Conservation (phyloP, 2,797 vertebrate species). For the Acomys russatus region DNA sequence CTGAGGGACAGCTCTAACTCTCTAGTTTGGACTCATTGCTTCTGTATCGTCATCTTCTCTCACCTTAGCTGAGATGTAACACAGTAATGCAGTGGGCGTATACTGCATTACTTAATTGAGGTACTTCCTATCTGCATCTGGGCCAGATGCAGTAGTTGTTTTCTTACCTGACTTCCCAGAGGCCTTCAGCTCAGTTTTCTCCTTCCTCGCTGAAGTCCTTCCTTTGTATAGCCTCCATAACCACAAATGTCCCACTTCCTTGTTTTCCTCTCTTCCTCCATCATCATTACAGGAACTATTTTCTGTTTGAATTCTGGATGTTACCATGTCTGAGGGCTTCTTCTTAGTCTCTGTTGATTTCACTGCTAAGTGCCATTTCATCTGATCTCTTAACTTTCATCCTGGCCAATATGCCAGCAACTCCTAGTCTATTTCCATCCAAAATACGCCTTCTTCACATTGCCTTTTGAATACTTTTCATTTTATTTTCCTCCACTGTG, state of each 20-base stretch:
- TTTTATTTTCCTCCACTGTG: conserved; percentile 52
- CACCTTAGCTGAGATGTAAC: too few species aligned
- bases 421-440: background rate
- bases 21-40: background rate
- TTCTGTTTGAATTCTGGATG: background rate
- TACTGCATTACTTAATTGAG: background rate
- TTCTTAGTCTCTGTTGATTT: background rate
- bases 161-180: background rate
- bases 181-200: background rate
- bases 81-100: background rate
- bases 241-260: background rate
- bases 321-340: background rate
- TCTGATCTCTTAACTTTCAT: background rate
- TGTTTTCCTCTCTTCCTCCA: background rate
- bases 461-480: background rate
- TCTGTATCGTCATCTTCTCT: background rate
- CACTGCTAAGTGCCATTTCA: background rate
- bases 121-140: background rate
- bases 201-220: background rate
- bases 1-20: background rate
- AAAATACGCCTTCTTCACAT: conserved; percentile 40
- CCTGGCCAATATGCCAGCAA: too few species aligned
- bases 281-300: background rate
- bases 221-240: background rate
- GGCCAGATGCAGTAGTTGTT: background rate